Percentiles rank a stretch among this genome's conserved stretches.
These are phyloP conservation scores for Zophobas atratus DNA, from an alignment of 1,140 invertebrate genomes.

Conservation along the genomic window DNA sequence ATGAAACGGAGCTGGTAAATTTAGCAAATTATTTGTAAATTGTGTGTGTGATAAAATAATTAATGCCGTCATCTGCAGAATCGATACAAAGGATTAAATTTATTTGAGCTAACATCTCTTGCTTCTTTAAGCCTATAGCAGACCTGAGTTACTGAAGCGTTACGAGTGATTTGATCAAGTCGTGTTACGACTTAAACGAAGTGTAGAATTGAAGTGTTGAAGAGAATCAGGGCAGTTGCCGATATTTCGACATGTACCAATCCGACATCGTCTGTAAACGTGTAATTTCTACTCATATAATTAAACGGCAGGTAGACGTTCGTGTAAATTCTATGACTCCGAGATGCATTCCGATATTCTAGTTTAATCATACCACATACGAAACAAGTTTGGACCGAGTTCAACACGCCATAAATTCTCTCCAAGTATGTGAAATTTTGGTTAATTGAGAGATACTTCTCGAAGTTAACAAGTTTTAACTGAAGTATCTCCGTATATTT, in stretches of 20 bases:
- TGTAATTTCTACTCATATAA: no score
- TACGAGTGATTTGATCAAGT: constrained; percentile 31
- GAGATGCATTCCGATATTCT: no score
- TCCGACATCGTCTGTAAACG: background rate
- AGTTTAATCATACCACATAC: no score
- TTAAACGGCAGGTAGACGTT: no score
- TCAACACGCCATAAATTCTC: no score
- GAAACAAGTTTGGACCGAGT: no score
- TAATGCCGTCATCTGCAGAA: constrained; percentile 20
- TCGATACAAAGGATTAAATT: constrained; percentile 26
- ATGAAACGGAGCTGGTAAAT: constrained; percentile 14
- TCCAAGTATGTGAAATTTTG: background rate
- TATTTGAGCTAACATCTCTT: constrained; percentile 10
- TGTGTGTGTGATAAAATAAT: constrained; percentile 8
- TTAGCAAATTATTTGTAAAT: constrained; percentile 15
- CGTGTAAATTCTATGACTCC: no score
- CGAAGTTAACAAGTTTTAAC: no score
- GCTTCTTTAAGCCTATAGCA: background rate
- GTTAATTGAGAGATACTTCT: background rate
- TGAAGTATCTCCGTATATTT: no score
- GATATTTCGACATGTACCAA: constrained; percentile 4
- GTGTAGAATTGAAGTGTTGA: constrained; percentile 42
- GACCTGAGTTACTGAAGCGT: constrained; percentile 30
- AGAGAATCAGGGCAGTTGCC: constrained; percentile 34
- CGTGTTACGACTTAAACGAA: constrained; percentile 32